Base-by-base conservation (phyloP, 1,140 invertebrate species). In the Manduca sexta region DNA sequence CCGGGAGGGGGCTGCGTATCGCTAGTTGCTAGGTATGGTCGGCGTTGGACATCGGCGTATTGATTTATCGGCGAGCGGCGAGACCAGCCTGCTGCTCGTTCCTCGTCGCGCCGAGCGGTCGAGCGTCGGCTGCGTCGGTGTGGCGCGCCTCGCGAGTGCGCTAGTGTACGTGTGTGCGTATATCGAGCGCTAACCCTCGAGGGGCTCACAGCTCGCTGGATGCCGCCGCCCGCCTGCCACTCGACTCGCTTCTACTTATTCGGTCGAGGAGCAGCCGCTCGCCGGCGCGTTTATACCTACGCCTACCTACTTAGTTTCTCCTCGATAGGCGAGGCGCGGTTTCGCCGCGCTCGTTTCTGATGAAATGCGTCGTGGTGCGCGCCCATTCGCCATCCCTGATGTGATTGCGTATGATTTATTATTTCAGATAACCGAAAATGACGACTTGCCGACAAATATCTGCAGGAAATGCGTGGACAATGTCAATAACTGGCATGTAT, bases 401-500 rank as follows among this genome's bases (percentile, higher is more conserved):
- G 67, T 78, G 65, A 79, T 73, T 74, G 65, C 72, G 70, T 75
- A 73, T 82, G 72, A 67, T 78, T 82, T 55, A 69, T 68, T 85
- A n/a, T 86, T 87, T 54, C 84, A 89, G 88, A 86, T 89, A 74
- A 84, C 60, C 60, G 75, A 85, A 65, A 74, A 83, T 77, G 88
- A 89, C 72, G 84, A 86, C 52, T 63, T 89, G 66, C 87, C 88
- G 33, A 86, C 86, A 43, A 85, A 88, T 79, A 79, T 89, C 59
- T 89, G 88, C 74, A 84, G 80, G 52, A 85, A 86, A 69, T 89
- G 88, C 58, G 61, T 87, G 58, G 75, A 81, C 59, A 88, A 88
- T 80, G 80, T 89, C 47, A 86, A 87, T 60, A 86, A 86, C 63
- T 89, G 86, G 86, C 78, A 87, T 50, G 72, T 76, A 52, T 89